Evolutionary conservation across 2,888 invertebrate species (phyloP).

Genomic region (Blomia tropicalis): DNA sequence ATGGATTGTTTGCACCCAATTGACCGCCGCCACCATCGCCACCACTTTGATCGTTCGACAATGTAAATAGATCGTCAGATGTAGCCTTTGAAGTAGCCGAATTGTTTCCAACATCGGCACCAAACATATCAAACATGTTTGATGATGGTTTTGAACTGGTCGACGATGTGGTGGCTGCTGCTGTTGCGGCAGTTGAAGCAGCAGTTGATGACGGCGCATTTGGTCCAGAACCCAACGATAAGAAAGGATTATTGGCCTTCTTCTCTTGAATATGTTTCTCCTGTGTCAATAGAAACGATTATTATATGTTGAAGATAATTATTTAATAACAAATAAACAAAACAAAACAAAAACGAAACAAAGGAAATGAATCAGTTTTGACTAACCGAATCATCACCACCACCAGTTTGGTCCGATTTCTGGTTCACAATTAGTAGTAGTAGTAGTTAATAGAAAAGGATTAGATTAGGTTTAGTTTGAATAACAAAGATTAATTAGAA

Average conservation of each 20-base stretch:
- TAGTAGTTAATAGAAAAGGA: slow-evolving; percentile 8
- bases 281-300: neutral
- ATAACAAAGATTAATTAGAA: neutral
- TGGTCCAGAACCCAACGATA: slow-evolving; percentile 17
- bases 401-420: neutral
- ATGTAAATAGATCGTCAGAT: slow-evolving; percentile 7
- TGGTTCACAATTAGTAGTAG: neutral
- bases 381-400: slow-evolving; percentile 7
- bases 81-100: no score
- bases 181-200: slow-evolving; percentile 9
- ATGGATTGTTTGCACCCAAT: slow-evolving; percentile 52
- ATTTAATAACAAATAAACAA: slow-evolving; percentile 6
- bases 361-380: slow-evolving; percentile 7
- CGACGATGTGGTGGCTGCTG: neutral
- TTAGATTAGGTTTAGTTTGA: neutral
- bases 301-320: slow-evolving; percentile 5
- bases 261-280: slow-evolving; percentile 22
- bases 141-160: neutral
- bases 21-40: no score
- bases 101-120: neutral
- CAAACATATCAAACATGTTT: neutral
- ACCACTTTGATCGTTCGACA: neutral
- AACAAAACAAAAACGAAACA: slow-evolving; percentile 6
- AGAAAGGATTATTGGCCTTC: slow-evolving; percentile 22
- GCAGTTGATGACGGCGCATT: no score